Conservation (phyloP, 2,888 invertebrate genomes). For the Junonia oenone region DNA sequence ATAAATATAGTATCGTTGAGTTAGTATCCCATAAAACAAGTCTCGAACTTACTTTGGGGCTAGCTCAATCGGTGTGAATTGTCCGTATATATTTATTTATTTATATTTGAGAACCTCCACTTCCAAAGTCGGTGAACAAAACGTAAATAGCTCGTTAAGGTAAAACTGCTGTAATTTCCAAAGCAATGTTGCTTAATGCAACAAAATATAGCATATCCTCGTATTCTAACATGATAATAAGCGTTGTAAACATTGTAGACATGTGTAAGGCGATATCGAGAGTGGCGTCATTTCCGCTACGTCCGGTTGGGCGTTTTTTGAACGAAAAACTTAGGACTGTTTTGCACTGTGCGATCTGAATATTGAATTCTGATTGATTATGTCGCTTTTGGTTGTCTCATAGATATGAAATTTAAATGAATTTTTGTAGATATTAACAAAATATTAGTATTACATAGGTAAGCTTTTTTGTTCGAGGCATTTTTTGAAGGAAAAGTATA, state of each 20-base stretch:
- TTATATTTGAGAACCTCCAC: too few species aligned
- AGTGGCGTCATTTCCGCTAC: constrained; percentile 25
- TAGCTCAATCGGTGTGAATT: too few species aligned
- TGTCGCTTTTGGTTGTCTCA: background rate
- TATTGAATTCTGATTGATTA: background rate
- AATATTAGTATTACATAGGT: too few species aligned
- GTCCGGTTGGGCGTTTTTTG: constrained; percentile 11
- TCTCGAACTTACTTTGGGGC: too few species aligned
- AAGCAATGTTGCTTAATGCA: background rate
- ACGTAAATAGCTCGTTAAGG: background rate
- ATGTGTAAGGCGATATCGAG: constrained; percentile 55
- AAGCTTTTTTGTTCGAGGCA: too few species aligned
- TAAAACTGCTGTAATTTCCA: background rate
- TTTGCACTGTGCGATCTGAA: background rate
- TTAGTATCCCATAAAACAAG: too few species aligned
- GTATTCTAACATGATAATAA: constrained; percentile 44
- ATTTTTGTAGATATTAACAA: too few species aligned
- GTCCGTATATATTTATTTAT: too few species aligned
- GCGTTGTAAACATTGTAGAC: constrained; percentile 59
- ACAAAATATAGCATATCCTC: background rate
- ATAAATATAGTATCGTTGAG: too few species aligned
- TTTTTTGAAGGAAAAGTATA: too few species aligned
- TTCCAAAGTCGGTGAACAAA: too few species aligned
- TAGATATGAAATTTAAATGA: too few species aligned
- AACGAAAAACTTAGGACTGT: background rate